Evolutionary conservation across 1,140 invertebrate species (phyloP).

Genomic region (Macrobrachium nipponense): DNA sequence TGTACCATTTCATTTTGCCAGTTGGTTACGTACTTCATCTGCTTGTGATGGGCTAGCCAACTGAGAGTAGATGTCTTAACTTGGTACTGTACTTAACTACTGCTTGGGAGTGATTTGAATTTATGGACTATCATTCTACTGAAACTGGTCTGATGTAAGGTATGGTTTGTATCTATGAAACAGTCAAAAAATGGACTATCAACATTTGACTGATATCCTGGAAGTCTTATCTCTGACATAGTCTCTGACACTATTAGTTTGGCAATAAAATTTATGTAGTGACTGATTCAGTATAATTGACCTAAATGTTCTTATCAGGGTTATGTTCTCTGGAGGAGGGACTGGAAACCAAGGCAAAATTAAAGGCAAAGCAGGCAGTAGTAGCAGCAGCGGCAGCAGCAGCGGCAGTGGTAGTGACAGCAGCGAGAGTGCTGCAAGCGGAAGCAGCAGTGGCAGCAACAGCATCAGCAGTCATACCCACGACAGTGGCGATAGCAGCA

Average conservation of each 20-base stretch:
- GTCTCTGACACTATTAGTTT: neutral
- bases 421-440: neutral
- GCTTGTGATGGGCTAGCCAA: too few relatives aligned
- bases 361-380: slow-evolving; percentile 30
- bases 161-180: too few relatives aligned
- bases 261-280: neutral
- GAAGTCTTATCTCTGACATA: too few relatives aligned
- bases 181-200: too few relatives aligned
- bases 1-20: too few relatives aligned
- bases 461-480: neutral
- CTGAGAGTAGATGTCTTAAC: too few relatives aligned
- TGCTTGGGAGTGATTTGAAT: too few relatives aligned
- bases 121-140: too few relatives aligned
- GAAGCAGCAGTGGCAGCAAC: neutral
- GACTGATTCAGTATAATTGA: neutral
- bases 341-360: slow-evolving; percentile 40
- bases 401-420: neutral
- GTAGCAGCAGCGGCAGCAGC: slow-evolving; percentile 38
- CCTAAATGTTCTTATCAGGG: slow-evolving; percentile 14
- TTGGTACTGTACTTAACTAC: too few relatives aligned
- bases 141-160: too few relatives aligned
- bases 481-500: slow-evolving; percentile 20
- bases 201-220: too few relatives aligned
- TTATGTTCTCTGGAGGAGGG: slow-evolving; percentile 57
- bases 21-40: too few relatives aligned